Percentiles rank a stretch among this genome's conserved stretches.
Evolutionary conservation across 1,140 invertebrate genomes (phyloP).

Genomic region (Chironomus tepperi): DNA sequence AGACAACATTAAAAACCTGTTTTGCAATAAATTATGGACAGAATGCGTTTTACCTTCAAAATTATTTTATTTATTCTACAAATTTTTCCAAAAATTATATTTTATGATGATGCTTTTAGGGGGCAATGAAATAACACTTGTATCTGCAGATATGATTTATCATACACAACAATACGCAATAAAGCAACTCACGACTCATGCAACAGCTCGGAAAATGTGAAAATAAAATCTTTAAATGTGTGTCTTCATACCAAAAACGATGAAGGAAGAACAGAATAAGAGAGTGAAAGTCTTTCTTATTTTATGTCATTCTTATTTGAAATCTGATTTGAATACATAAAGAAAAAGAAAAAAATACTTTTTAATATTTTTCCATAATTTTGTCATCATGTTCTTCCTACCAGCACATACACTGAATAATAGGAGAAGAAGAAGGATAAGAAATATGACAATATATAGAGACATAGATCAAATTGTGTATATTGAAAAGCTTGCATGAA

Average conservation of each 20-base stretch:
- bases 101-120: too few relatives aligned
- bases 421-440: too few relatives aligned
- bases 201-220: neutral
- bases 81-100: too few relatives aligned
- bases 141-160: neutral
- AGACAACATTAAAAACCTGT: too few relatives aligned
- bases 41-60: too few relatives aligned
- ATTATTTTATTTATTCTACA: too few relatives aligned
- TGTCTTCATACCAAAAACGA: neutral
- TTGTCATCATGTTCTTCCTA: conserved; percentile 1
- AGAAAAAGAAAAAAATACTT: neutral
- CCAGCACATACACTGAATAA: too few relatives aligned
- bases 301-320: neutral
- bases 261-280: too few relatives aligned
- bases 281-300: neutral
- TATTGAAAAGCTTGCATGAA: neutral
- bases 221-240: neutral
- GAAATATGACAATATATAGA: neutral
- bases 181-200: neutral
- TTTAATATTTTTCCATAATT: conserved; percentile 4
- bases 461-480: neutral
- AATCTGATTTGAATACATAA: conserved; percentile 14
- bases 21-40: too few relatives aligned
- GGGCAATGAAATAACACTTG: too few relatives aligned
- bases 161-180: neutral